Evolutionary conservation across 2,888 invertebrate genomes (phyloP), one percentile per base, ranked within the genome.

Genomic region (Acrobasis suavella): DNA sequence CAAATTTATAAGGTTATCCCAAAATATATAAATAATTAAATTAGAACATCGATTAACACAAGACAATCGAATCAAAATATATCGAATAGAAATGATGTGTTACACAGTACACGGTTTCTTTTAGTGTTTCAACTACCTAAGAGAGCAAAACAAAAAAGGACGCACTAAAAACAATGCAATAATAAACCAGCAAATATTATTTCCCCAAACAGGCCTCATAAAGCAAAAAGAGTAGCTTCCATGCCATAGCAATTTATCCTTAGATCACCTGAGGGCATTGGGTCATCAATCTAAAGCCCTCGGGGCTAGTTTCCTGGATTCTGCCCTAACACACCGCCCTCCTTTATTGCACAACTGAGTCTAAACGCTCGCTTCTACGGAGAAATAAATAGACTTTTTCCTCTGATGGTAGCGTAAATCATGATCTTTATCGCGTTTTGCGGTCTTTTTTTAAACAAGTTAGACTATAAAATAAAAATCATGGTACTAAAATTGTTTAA

Each of bases 201-300:
- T 22, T 50, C 32, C 49, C 50, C 58, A 59, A 58, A 59, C 56
- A 58, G 52, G 63, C 50, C 52, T 42, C 59, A 54, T 59, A 54
- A 78, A 78, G 77, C 76, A 78, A 79, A 79, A 77, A 73, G 74
- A 72, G 67, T 68, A 69, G 64, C 65, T 67, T 67, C 67, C 61
- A 69, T 64, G 67, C 65, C 65, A 64, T 66, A 69, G 74, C 77
- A 77, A 79, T 79, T 76, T 77, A 76, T 74, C 69, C 72, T 65
- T 65, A 78, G 80, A 82, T 85, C 88, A 86, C 88, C 86, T 87
- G 85, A 79, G 84, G 75, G 77, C 80, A 79, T 80, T 73, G 68
- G 83, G 84, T 82, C 87, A 89, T 89, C 89, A 89, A 88, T 88
- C 83, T 81, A 75, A 77, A 67, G 71, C 84, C 83, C 86, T 60